Evolutionary conservation across 2,797 vertebrate genomes (phyloP), one percentile per base, ranked within the genome.

Genomic region (Spinibarbus caldwelli): DNA sequence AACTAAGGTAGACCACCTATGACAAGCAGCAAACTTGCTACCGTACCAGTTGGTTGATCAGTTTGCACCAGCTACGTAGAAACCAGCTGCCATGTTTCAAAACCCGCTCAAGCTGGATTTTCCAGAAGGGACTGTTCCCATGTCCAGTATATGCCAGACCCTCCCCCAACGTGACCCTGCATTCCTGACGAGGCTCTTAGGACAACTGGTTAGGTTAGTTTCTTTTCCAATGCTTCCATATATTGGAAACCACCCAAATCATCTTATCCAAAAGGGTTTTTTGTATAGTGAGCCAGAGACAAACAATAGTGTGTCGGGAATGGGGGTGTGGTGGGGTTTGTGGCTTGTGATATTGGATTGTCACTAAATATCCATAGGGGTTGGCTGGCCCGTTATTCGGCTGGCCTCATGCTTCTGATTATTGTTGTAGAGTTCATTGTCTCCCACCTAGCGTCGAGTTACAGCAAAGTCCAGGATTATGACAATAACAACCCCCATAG

Each of bases 161-260:
- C 81, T 75, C 54, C 75, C 75, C 17, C 83, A 43, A 3, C 5
- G 1, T 78, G 36, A 21, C 19, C 36, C 47, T 36, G 5, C 73
- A 84, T 78, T 70, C 64, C 38, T 43, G 7, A n/a, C 17, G 52
- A 31, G 36, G 7, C 4, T 68, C 10, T 54, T 43, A 23, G n/a
- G n/a, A 70, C 73, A 84, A 78, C 64, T 84, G 75, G 64, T 78
- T 78, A 7, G 83, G 36, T 21, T 84, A 17, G 26, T 84, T 70
- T 43, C 1, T 14, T 71, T 38, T 29, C 23, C 11, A 0, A 26
- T 10, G 23, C 38, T 62, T 45, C n/a, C 15, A 8, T 78, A 21
- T 29, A 45, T 3, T 8, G 54, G 3, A 5, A 80, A 19, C 26
- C 23, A 52, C 71, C 57, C 12, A 26, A 76, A 19, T 7, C 0